Evolutionary conservation across 30 jellyfish, hydroid and myxozoan species (phyloP).

Genomic region (Clytia hemisphaerica): DNA sequence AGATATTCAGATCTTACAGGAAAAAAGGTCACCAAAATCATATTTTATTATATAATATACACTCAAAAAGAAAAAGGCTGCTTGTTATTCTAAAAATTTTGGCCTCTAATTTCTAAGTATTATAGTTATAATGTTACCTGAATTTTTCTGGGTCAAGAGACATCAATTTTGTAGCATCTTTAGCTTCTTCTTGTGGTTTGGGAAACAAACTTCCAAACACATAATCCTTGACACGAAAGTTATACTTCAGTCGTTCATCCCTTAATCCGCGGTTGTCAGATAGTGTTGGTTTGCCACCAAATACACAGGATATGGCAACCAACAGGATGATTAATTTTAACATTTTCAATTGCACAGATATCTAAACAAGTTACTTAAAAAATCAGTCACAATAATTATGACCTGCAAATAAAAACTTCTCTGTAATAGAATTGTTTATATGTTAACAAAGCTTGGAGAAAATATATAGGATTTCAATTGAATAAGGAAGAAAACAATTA

Average conservation of each 20-base stretch:
- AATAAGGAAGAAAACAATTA: no score
- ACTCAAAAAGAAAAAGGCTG: not conserved
- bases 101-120: not conserved
- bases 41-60: not conserved
- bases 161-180: slow-evolving; percentile 28
- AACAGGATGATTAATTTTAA: no score
- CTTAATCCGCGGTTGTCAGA: slow-evolving; percentile 70
- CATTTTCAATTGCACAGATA: no score
- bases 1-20: not conserved
- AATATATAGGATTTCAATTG: no score
- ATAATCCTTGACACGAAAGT: slow-evolving; percentile 53
- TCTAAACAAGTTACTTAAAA: no score
- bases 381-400: no score
- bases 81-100: not conserved
- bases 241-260: slow-evolving; percentile 19
- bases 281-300: slow-evolving; percentile 61
- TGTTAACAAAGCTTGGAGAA: no score
- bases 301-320: not conserved
- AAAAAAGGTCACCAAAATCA: not conserved
- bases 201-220: slow-evolving; percentile 91
- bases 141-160: slow-evolving; percentile 64
- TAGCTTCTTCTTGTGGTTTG: slow-evolving; percentile 58
- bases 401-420: no score
- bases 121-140: not conserved
- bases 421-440: no score